Conservation (phyloP, 2,797 vertebrate species). For the Sebastes oblongus region DNA sequence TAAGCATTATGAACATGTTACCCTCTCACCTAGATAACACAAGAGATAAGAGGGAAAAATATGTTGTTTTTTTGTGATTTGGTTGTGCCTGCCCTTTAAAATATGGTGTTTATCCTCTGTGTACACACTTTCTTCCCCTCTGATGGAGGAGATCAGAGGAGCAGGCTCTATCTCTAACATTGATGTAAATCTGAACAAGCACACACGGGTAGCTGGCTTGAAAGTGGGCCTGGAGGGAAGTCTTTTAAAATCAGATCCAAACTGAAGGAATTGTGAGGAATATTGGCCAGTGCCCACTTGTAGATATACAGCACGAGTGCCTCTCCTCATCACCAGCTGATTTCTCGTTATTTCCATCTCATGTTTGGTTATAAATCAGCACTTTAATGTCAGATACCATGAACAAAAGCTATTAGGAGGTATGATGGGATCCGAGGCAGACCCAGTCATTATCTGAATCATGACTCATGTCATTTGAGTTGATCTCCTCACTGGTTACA, state of each 20-base stretch:
- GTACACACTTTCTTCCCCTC: conserved; percentile 39
- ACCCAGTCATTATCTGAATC: not conserved
- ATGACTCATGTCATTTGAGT: conserved; percentile 26
- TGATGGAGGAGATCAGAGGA: conserved; percentile 73
- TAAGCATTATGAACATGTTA: not conserved
- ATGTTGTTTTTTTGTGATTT: not conserved
- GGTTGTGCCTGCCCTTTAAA: conserved; percentile 27
- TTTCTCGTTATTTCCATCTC: not conserved
- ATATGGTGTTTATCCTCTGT: conserved; percentile 38
- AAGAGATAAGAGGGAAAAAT: not conserved
- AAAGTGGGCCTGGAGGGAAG: conserved; percentile 74
- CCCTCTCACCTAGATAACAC: not conserved
- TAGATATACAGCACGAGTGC: not conserved
- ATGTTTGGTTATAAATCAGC: not conserved
- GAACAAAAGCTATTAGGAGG: not conserved
- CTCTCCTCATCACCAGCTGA: not conserved
- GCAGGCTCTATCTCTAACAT: conserved; percentile 41
- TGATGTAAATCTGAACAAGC: conserved; percentile 76
- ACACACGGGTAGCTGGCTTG: conserved; percentile 63
- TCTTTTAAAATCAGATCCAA: conserved; percentile 66
- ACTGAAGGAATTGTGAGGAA: conserved; percentile 58
- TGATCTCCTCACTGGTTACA: conserved; percentile 17
- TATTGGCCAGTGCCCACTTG: conserved; percentile 24
- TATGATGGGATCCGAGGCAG: not conserved
- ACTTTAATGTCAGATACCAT: not conserved